Percentiles rank a stretch among this genome's conserved stretches.
Evolutionary conservation across 1,140 invertebrate species (phyloP).

Genomic region (Bactericera cockerelli): DNA sequence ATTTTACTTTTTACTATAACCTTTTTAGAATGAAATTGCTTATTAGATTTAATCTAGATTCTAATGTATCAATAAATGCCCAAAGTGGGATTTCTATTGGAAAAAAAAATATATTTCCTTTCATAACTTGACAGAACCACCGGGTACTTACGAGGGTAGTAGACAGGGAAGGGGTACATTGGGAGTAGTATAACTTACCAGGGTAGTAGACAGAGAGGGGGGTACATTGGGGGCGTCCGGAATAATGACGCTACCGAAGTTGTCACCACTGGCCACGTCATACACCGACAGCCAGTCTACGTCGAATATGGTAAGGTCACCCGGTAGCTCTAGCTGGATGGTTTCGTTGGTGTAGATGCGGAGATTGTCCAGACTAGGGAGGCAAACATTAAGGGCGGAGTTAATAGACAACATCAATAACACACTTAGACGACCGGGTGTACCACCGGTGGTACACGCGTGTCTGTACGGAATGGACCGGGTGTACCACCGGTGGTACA

Average conservation of each 20-base stretch:
- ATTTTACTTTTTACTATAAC: too few species aligned
- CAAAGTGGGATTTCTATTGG: conserved; percentile 80
- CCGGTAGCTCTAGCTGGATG: conserved; percentile 60
- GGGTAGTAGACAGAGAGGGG: conserved; percentile 48
- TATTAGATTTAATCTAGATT: too few species aligned
- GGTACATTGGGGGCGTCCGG: conserved; percentile 70
- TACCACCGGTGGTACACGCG: too few species aligned
- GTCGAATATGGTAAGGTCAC: conserved; percentile 64
- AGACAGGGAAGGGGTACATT: conserved; percentile 75
- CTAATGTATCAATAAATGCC: too few species aligned
- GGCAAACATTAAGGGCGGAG: too few species aligned
- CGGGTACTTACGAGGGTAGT: conserved; percentile 35
- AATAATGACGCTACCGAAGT: conserved; percentile 62
- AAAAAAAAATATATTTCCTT: too few species aligned
- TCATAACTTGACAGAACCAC: too few species aligned
- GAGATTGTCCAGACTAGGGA: conserved; percentile 53
- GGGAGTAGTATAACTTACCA: conserved; percentile 34
- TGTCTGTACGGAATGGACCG: too few species aligned
- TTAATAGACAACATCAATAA: too few species aligned
- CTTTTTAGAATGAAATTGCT: too few species aligned
- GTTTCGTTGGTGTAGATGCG: conserved; percentile 54
- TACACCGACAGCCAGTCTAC: conserved; percentile 74
- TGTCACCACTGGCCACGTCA: conserved; percentile 51
- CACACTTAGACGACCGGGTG: too few species aligned
- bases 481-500: too few species aligned